Percentiles rank a stretch among this genome's conserved stretches.
Evolutionary conservation across 2,888 invertebrate genomes (phyloP).

Genomic region (Dasysyrphus albostriatus): DNA sequence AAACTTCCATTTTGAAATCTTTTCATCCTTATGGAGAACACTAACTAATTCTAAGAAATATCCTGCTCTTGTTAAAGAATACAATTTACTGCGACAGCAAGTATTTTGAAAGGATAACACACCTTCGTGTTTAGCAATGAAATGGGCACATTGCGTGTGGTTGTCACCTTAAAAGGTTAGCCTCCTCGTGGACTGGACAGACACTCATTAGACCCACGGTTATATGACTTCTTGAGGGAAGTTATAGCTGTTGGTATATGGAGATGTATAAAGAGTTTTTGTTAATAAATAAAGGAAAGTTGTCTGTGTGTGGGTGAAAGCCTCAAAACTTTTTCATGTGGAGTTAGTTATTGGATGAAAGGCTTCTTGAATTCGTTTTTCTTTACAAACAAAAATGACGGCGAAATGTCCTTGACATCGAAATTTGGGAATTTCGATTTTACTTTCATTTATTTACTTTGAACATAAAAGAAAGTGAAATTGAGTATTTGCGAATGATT

Average conservation of each 20-base stretch:
- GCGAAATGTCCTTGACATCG: constrained; percentile 62
- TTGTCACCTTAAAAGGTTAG: constrained; percentile 69
- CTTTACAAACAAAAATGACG: background rate
- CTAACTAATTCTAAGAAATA: constrained; percentile 60
- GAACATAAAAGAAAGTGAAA: background rate
- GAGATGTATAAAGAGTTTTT: background rate
- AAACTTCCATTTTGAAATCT: constrained; percentile 48
- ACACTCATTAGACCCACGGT: constrained; percentile 47
- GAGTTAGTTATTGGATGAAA: constrained; percentile 65
- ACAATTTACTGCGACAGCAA: constrained; percentile 45
- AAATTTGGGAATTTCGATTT: constrained; percentile 45
- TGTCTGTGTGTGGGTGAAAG: constrained; percentile 35
- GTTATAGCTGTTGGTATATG: background rate
- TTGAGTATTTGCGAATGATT: background rate
- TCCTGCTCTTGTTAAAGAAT: constrained; percentile 63
- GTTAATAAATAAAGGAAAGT: background rate
- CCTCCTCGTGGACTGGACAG: constrained; percentile 48
- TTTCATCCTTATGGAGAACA: constrained; percentile 23
- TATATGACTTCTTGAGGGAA: constrained; percentile 44
- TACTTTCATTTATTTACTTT: constrained; percentile 50
- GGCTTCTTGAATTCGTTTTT: constrained; percentile 34
- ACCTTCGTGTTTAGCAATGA: constrained; percentile 56
- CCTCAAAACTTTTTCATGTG: constrained; percentile 32
- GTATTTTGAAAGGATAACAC: constrained; percentile 45
- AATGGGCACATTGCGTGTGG: constrained; percentile 70